These are phyloP conservation scores for Melolontha melolontha DNA, from an alignment of 2,888 invertebrate genomes.

Conservation along the genomic window DNA sequence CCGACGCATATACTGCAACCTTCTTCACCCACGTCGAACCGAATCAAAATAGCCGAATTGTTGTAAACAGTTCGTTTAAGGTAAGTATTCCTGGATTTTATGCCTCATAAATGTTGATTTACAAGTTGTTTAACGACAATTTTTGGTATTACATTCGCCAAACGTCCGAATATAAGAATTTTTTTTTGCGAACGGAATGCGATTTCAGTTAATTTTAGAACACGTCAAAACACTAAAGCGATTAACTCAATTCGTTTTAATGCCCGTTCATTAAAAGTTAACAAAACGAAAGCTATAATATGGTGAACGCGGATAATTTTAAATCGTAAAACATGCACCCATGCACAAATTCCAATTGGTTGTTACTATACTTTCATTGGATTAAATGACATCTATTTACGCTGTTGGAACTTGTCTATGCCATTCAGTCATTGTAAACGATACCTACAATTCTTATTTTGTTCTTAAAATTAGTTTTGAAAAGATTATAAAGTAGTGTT, in stretches of 20 bases:
- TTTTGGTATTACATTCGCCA: slow-evolving; percentile 33
- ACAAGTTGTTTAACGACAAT: slow-evolving; percentile 36
- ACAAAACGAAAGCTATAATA: slow-evolving; percentile 31
- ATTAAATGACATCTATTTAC: too few species aligned
- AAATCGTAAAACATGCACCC: slow-evolving; percentile 19
- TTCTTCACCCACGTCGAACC: slow-evolving; percentile 23
- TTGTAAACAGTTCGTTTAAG: slow-evolving; percentile 37
- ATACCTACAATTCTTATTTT: too few species aligned
- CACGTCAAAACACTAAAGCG: slow-evolving; percentile 26
- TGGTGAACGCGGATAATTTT: slow-evolving; percentile 15
- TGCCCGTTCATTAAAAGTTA: slow-evolving; percentile 54
- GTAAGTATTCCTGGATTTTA: slow-evolving; percentile 34
- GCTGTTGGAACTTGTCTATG: too few species aligned
- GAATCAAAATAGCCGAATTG: slow-evolving; percentile 36
- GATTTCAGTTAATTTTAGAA: slow-evolving; percentile 31
- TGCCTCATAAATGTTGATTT: slow-evolving; percentile 37
- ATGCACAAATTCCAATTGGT: neutral
- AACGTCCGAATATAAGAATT: slow-evolving; percentile 15
- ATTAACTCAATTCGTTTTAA: slow-evolving; percentile 58
- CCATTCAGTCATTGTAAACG: too few species aligned
- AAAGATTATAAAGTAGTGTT: too few species aligned
- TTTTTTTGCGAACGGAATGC: slow-evolving; percentile 24
- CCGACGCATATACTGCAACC: neutral
- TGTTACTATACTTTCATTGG: too few species aligned
- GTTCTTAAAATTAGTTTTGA: too few species aligned